Conservation (phyloP, 2,888 invertebrate genomes). For the Marronus borbonicus region DNA sequence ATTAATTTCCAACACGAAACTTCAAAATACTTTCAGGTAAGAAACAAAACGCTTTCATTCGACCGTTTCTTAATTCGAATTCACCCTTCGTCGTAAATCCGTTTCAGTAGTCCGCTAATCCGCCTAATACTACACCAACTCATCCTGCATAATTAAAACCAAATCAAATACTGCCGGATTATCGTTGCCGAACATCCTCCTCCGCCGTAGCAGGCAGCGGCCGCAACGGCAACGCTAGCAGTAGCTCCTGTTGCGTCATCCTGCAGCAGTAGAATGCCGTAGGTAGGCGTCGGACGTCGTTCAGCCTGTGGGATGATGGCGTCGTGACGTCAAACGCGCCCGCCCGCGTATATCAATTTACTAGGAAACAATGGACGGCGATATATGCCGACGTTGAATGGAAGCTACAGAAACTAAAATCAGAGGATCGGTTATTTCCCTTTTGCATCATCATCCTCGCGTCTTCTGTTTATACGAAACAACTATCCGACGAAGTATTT, state of each 20-base stretch:
- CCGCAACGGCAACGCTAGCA: neutral
- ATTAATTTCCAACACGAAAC: too few species aligned
- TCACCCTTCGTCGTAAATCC: slow-evolving; percentile 16
- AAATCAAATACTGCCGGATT: slow-evolving; percentile 34
- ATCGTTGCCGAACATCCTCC: slow-evolving; percentile 13
- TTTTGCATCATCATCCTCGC: neutral
- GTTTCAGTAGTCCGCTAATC: slow-evolving; percentile 21
- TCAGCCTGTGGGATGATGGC: slow-evolving; percentile 33
- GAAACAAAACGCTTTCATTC: too few species aligned
- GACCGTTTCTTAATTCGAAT: slow-evolving; percentile 7
- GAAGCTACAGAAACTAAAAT: neutral
- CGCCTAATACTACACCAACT: slow-evolving; percentile 41
- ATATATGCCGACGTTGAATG: neutral
- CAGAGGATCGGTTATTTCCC: neutral
- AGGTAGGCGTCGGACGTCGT: slow-evolving; percentile 30
- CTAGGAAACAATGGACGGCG: slow-evolving; percentile 6
- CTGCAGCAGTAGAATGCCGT: slow-evolving; percentile 29
- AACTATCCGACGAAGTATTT: too few species aligned
- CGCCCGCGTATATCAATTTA: slow-evolving; percentile 7
- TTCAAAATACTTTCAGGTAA: too few species aligned
- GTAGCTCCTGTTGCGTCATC: slow-evolving; percentile 39
- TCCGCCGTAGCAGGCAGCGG: neutral
- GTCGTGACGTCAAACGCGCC: slow-evolving; percentile 30
- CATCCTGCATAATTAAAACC: slow-evolving; percentile 45
- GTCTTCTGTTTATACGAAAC: neutral